Base-by-base conservation (phyloP, 37 sponge, comb jelly and placozoan species). In the Hexactinellida sp. region DNA sequence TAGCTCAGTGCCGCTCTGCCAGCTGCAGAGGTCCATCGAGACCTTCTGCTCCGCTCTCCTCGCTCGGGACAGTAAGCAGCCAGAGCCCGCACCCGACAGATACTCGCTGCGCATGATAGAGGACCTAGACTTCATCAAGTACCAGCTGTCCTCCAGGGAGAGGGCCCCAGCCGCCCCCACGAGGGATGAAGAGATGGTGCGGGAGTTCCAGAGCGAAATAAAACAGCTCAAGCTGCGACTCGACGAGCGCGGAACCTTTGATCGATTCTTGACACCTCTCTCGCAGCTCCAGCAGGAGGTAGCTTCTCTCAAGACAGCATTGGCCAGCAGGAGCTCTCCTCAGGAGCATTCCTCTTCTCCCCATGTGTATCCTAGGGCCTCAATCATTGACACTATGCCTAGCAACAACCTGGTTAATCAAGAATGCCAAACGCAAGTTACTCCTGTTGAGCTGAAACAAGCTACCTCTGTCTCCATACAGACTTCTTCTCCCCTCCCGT, bases 11-110 rank as follows among this genome's bases (percentile, higher is more conserved):
- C 76, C 76, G 3, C 76, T 63, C 76, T 21, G 1, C 3, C 76
- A 63, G 76, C 76, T 63, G 34, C 76, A 63, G 76, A 63, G 76
- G 76, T 63, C 76, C 34, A 63, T 63, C 5, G 76, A 63, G 19
- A 63, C 34, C 5, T 63, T 63, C 34, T 63, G 76, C 76, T 32
- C 76, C 34, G 30, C 76, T 63, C 76, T 63, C 34, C 21, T 63
- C 76, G 76, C 76, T 1, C 3, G 34, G 76, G 76, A 63, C 28
- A 63, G 76, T 23, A 63, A 23, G 34, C 21, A 3, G 1, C 34
- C 21, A 7, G 76, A 63, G 34, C 76, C 76, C 5, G 52, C 16
- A 47, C 9, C 52, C 9, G 76, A 63, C 76, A 63, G 76, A n/a
- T 63, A 63, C 76, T 10, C 76, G 3, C 76, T 63, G 19, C 3